Percentiles rank a stretch among this genome's conserved stretches.
Conservation (phyloP, 2,797 vertebrate genomes). For the Pteropus rufus region DNA sequence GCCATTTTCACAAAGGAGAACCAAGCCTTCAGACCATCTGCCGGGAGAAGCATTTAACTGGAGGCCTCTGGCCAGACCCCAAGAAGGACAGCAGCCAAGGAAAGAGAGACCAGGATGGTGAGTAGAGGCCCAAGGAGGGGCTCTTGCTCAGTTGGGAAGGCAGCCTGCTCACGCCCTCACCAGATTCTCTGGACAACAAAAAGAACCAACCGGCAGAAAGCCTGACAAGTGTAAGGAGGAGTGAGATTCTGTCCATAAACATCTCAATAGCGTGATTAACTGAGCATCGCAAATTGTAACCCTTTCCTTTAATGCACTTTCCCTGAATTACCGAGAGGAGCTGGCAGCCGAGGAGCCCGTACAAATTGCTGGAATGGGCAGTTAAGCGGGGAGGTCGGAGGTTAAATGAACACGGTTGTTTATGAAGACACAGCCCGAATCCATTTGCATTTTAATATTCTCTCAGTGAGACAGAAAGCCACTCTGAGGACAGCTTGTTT, state of each 20-base stretch:
- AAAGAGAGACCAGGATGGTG: neutral
- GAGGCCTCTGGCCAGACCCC: constrained; percentile 15
- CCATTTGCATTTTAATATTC: constrained; percentile 99
- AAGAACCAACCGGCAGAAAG: neutral
- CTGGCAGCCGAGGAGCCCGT: constrained; percentile 84
- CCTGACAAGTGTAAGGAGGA: constrained; percentile 80
- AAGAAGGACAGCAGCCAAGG: neutral
- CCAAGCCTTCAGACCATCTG: neutral
- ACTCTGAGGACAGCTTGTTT: constrained; percentile 96
- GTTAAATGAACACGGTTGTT: constrained; percentile 99
- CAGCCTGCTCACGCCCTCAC: accelerated
- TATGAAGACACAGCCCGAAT: constrained; percentile 98
- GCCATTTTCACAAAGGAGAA: neutral
- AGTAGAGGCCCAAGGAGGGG: accelerated
- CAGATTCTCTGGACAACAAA: constrained; percentile 28
- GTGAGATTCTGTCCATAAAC: constrained; percentile 83
- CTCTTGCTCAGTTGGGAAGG: neutral
- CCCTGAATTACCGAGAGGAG: constrained; percentile 77
- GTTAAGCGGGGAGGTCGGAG: constrained; percentile 96
- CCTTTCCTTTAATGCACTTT: constrained; percentile 83
- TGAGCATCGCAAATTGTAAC: constrained; percentile 87
- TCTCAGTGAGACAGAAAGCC: constrained; percentile 88
- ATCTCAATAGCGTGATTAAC: constrained; percentile 89
- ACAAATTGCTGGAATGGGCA: constrained; percentile 99
- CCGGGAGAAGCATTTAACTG: constrained; percentile 2